These are phyloP conservation scores for Dunckerocampus dactyliophorus DNA, from an alignment of 2,113 vertebrate species.

Conservation along the genomic window DNA sequence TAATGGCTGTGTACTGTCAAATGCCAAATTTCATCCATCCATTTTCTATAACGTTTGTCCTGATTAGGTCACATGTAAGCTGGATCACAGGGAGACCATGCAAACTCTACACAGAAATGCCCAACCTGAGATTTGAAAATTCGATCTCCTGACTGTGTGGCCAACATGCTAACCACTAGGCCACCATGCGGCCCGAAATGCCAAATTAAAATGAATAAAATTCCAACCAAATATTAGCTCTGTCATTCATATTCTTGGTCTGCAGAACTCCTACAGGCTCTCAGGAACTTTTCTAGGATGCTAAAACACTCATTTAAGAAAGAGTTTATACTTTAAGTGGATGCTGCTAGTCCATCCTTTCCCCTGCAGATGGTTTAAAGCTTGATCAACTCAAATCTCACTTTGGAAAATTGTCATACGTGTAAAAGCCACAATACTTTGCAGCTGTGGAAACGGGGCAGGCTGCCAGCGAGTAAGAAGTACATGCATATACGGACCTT, in stretches of 20 bases:
- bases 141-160: too few relatives aligned
- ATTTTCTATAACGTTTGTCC: too few relatives aligned
- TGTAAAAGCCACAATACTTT: constrained; percentile 76
- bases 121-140: too few relatives aligned
- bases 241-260: constrained; percentile 6
- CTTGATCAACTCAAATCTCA: constrained; percentile 73
- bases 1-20: too few relatives aligned
- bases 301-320: constrained; percentile 64
- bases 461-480: constrained; percentile 66
- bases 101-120: too few relatives aligned
- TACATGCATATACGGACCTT: constrained; percentile 63
- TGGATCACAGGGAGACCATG: too few relatives aligned
- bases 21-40: too few relatives aligned
- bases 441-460: constrained; percentile 73
- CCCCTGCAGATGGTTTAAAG: constrained; percentile 72
- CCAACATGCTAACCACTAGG: too few relatives aligned
- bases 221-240: neutral
- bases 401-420: constrained; percentile 75
- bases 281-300: constrained; percentile 55
- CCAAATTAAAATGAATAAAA: too few relatives aligned
- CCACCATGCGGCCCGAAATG: too few relatives aligned
- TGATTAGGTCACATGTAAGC: too few relatives aligned
- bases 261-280: constrained; percentile 43
- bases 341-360: constrained; percentile 44
- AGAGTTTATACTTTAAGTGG: constrained; percentile 50